These are phyloP conservation scores for Podarcis cretensis DNA, from an alignment of 2,113 vertebrate genomes.

Conservation along the genomic window DNA sequence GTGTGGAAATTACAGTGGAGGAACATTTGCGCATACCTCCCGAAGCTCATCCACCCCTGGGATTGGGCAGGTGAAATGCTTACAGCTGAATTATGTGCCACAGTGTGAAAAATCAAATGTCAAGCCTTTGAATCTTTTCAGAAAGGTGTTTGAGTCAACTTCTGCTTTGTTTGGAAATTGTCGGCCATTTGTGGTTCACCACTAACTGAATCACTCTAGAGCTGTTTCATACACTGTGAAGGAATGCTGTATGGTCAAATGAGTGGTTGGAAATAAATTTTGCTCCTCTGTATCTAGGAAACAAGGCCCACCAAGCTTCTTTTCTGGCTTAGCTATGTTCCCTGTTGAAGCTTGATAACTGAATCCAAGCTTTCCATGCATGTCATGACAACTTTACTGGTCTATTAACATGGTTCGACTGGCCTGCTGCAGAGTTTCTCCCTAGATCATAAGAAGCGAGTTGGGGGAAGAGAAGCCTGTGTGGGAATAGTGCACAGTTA, in stretches of 20 bases:
- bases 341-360: not conserved
- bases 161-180: slow-evolving; percentile 5
- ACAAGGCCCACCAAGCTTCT: not conserved
- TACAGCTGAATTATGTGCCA: not conserved
- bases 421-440: no score
- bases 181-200: slow-evolving; percentile 19
- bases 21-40: not conserved
- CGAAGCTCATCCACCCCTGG: not conserved
- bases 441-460: no score
- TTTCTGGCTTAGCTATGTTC: not conserved
- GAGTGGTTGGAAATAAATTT: slow-evolving; percentile 14
- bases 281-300: slow-evolving; percentile 28
- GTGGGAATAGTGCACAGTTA: no score
- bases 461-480: no score
- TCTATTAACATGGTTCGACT: no score
- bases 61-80: not conserved
- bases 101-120: not conserved
- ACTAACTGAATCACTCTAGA: slow-evolving; percentile 29
- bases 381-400: not conserved
- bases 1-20: not conserved
- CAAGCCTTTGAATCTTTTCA: not conserved
- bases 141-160: slow-evolving; percentile 6
- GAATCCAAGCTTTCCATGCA: not conserved
- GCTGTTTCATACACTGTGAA: not conserved
- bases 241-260: not conserved